Evolutionary conservation across 2,797 vertebrate species (phyloP).

Genomic region (Tauraco hartlaubi): DNA sequence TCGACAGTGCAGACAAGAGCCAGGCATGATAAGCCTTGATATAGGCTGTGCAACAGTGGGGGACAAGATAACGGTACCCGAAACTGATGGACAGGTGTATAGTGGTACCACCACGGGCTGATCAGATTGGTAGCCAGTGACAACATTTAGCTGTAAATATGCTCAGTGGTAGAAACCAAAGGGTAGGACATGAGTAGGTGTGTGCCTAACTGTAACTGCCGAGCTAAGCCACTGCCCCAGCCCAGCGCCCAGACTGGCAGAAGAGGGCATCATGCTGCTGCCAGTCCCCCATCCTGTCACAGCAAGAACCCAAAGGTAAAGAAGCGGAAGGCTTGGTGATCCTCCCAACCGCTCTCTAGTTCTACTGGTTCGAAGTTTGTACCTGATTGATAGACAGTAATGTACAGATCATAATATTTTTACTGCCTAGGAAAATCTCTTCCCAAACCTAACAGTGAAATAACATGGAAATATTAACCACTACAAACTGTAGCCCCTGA

Average conservation of each 20-base stretch:
- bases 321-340: background rate
- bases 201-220: background rate
- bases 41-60: background rate
- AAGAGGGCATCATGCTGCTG: rapidly evolving
- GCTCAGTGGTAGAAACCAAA: background rate
- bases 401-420: background rate
- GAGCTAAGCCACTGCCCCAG: background rate
- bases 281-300: rapidly evolving
- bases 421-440: background rate
- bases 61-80: background rate
- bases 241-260: rapidly evolving
- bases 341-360: background rate
- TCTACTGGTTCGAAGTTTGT: background rate
- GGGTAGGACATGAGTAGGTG: background rate
- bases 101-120: background rate
- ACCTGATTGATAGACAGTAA: background rate
- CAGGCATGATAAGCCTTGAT: background rate
- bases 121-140: background rate
- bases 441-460: background rate
- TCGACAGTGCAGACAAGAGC: background rate
- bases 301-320: background rate
- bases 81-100: background rate
- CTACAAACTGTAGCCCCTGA: background rate
- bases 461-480: background rate
- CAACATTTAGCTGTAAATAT: background rate